Base-by-base conservation (phyloP, 2,797 vertebrate genomes). In the Cryptoblepharus egeriae region DNA sequence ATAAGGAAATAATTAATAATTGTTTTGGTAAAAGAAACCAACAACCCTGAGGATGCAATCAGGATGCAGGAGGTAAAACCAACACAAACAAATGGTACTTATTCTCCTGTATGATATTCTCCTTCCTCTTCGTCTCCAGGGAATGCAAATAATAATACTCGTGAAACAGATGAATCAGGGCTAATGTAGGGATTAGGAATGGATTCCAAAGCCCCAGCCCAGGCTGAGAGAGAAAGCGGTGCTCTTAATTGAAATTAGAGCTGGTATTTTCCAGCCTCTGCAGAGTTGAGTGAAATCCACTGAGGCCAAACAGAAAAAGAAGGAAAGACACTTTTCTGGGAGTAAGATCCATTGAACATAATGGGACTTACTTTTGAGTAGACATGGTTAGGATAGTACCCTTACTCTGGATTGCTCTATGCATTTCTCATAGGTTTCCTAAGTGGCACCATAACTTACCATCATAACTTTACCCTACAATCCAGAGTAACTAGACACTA, bases 51-150 rank as follows among this genome's bases (percentile, higher is more conserved):
- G 93, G 93, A 92, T 87, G 93, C 93, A 94, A 95, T 95, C 94
- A 94, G 94, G 91, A 93, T 93, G 91, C 88, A 81, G 92, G 74
- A 65, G 90, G 92, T 92, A 95, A 94, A 92, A 94, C 92, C 94
- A 95, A 95, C 89, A 95, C 95, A 96, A 96, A 96, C 94, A 96
- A 95, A 94, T 93, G 85, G 68, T 93, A 95, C 95, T 96, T 95
- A 93, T 94, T 94, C 93, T 92, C 89, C 91, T 4, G 35, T 91
- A 94, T 92, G 92, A 92, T 88, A 86, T 74, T 91, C 88, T 89
- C 87, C 89, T 82, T 88, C 91, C 87, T 85, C 90, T 80, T 79
- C n/a, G 30, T 90, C 90, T 85, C 85, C 3, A 30, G 90, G 89
- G 91, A 91, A 89, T 5, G 2, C 80, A 5, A 52, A 86, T 90